Base-by-base conservation (phyloP, 2,888 invertebrate species). In the Herminia tarsipennalis region DNA sequence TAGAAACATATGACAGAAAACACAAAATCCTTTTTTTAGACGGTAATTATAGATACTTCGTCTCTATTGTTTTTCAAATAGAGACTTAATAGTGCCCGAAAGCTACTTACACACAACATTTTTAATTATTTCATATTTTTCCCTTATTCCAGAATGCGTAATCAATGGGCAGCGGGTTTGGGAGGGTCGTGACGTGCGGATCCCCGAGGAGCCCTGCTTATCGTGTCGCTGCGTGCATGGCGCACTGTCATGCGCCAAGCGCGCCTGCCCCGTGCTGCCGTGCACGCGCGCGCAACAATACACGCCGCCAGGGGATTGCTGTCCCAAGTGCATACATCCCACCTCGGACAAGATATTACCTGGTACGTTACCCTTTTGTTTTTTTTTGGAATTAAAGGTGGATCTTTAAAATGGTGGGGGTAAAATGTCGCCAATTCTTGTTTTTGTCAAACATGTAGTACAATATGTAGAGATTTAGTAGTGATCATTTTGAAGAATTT, bases 211-310 rank as follows among this genome's bases (percentile, higher is more conserved):
- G 85, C 96, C 97, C 1, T 98, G 97, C 73, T 88, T 97, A 51
- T 96, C 96, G 41, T 98, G 97, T 72, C 94, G 95, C 28, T 98
- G 97, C 80, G 93, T 93, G 61, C 92, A 92, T 63, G 94, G 94
- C 8, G 92, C 93, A 39, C 84, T 98, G 63, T 94, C 94, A 9
- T 98, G 98, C 78, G 92, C 94, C 27, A 97, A 97, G 76, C 94
- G 94, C 49, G 96, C 97, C 0, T 98, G 98, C 70, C 97, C 98
- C 0, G 97, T 98, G 4, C 92, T 98, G 21, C 96, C 97, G 59
- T 98, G 98, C 78, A 94, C 95, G 3, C 83, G 85, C 0, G 91
- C 93, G 6, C 93, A 94, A 58, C 96, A 96, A 70, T 90, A 93
- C 47, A 94, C 94, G 40, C 93, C 94, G 17, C 92, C 94, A 0